These are phyloP conservation scores for Epizoanthus scotinus DNA, from an alignment of 92 coral and sea anemone genomes.

Conservation along the genomic window DNA sequence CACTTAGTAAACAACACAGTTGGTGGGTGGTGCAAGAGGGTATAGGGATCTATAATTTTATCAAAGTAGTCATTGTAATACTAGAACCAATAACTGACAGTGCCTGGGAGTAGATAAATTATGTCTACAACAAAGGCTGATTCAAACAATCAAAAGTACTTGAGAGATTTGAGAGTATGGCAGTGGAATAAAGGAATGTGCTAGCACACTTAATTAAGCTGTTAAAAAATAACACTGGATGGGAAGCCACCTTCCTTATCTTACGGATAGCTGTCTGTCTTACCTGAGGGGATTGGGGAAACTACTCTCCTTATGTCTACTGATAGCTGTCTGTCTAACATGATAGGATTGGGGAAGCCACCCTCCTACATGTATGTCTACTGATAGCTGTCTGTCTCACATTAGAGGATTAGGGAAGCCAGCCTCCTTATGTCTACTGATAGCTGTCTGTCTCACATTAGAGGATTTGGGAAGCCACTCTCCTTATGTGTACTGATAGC, in stretches of 20 bases:
- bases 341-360: slow-evolving; percentile 59
- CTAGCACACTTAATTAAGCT: too few species aligned
- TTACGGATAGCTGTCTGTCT: slow-evolving; percentile 2
- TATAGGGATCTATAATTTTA: too few species aligned
- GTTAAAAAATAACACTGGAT: too few species aligned
- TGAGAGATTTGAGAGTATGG: too few species aligned
- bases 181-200: too few species aligned
- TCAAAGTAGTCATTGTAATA: too few species aligned
- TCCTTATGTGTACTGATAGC: neutral
- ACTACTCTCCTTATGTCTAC: neutral
- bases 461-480: slow-evolving; percentile 47
- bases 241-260: slow-evolving; percentile 32
- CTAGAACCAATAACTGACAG: too few species aligned
- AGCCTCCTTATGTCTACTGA: neutral
- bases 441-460: slow-evolving; percentile 57
- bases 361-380: neutral
- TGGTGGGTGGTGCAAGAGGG: too few species aligned
- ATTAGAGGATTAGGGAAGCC: slow-evolving; percentile 63
- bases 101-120: too few species aligned
- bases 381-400: slow-evolving; percentile 48
- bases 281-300: slow-evolving; percentile 77
- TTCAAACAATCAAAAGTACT: too few species aligned
- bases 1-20: too few species aligned
- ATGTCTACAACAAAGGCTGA: too few species aligned
- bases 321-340: slow-evolving; percentile 51